phyloP scores from a whole-genome alignment of 2,113 vertebrate species.

The Prochilodus magdalenae region DNA sequence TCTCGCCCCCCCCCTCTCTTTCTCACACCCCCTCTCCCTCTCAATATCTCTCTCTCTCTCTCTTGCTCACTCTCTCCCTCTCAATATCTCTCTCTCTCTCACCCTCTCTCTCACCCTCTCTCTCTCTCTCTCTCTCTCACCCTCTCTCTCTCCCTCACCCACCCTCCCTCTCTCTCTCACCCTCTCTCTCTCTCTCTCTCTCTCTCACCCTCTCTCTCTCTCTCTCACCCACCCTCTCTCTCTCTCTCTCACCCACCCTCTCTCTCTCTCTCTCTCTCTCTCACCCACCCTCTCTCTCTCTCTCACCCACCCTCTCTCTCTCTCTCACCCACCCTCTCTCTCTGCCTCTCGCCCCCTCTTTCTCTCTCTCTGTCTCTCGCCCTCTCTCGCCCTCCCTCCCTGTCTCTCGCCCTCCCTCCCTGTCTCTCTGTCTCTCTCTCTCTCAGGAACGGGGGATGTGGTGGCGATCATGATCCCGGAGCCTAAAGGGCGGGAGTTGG shows the following conservation, averaged over 20 bases:
- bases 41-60: not conserved
- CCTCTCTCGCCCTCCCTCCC: not conserved
- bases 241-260: conserved; percentile 55
- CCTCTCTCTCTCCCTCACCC: not conserved
- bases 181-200: not conserved
- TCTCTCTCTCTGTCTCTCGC: not conserved
- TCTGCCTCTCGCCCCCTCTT: not conserved
- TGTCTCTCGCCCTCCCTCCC: not conserved
- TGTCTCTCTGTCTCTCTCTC: not conserved
- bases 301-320: not conserved
- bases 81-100: not conserved
- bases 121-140: conserved; percentile 20
- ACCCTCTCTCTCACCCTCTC: not conserved
- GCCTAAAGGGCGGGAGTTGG: conserved; percentile 91
- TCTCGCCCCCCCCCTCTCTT: conserved; percentile 24
- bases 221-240: not conserved
- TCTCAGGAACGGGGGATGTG: conserved; percentile 86
- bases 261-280: not conserved
- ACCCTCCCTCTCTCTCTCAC: no score
- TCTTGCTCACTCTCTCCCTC: not conserved
- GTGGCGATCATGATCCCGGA: conserved; percentile 98
- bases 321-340: not conserved
- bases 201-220: not conserved
- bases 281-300: not conserved
- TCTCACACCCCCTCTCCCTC: not conserved